Evolutionary conservation across 2,888 invertebrate species (phyloP).

Genomic region (Aleiodes alternator): DNA sequence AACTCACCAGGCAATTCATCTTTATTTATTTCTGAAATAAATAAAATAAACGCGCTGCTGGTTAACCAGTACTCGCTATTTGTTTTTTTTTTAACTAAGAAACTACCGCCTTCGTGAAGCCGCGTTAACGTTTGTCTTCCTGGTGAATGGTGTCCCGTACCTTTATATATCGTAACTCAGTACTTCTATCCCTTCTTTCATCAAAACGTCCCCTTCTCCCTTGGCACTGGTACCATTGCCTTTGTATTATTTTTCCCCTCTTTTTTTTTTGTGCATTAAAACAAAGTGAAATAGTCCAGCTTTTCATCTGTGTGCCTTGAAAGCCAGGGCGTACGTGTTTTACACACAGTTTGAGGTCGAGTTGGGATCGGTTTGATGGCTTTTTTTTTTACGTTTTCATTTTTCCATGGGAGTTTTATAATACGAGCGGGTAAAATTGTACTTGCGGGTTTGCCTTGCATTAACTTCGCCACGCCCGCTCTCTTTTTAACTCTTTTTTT

Average conservation of each 20-base stretch:
- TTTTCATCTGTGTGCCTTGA: slow-evolving; percentile 25
- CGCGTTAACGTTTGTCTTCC: slow-evolving; percentile 69
- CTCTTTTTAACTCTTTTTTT: slow-evolving; percentile 35
- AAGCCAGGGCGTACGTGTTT: slow-evolving; percentile 23
- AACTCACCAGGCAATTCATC: slow-evolving; percentile 72
- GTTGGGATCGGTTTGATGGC: slow-evolving; percentile 47
- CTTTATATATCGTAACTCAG: slow-evolving; percentile 69
- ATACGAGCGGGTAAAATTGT: background rate
- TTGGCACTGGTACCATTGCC: background rate
- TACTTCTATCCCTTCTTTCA: slow-evolving; percentile 64
- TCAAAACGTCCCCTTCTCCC: slow-evolving; percentile 44
- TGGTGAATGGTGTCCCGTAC: slow-evolving; percentile 69
- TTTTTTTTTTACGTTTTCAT: slow-evolving; percentile 7
- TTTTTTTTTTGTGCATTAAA: too few species aligned
- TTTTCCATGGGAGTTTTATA: slow-evolving; percentile 2
- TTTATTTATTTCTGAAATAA: slow-evolving; percentile 26
- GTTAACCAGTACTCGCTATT: slow-evolving; percentile 64
- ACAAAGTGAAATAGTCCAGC: slow-evolving; percentile 2
- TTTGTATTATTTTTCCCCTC: background rate
- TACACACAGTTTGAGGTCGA: slow-evolving; percentile 11
- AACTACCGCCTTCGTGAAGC: slow-evolving; percentile 51
- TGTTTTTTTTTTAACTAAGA: slow-evolving; percentile 40
- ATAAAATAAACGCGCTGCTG: slow-evolving; percentile 64
- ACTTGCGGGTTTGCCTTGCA: slow-evolving; percentile 22
- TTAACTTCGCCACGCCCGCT: slow-evolving; percentile 40